phyloP scores from a whole-genome alignment of 2,113 vertebrate genomes.

The Malurus elegans region DNA sequence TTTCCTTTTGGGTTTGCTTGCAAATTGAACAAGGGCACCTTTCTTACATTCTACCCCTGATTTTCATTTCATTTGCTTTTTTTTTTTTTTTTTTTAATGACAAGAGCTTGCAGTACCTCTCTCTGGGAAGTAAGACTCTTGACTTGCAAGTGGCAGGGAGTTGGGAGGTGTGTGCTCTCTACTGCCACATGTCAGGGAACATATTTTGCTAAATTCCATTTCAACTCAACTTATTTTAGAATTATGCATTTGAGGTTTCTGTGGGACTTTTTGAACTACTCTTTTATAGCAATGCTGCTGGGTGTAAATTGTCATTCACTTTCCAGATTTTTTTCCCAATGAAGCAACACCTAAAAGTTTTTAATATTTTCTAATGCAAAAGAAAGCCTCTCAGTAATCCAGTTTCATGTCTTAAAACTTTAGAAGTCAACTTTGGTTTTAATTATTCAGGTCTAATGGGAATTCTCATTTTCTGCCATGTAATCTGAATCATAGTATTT shows the following conservation, averaged over 20 bases:
- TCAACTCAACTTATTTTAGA: background rate
- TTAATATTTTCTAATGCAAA: background rate
- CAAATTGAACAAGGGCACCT: background rate
- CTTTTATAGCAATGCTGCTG: background rate
- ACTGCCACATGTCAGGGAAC: background rate
- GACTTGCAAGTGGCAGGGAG: accelerated
- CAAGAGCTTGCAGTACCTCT: too few species aligned
- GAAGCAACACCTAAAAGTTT: background rate
- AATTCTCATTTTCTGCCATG: background rate
- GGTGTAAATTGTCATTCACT: background rate
- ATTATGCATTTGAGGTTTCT: background rate
- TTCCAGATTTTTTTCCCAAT: background rate
- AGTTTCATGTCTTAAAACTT: background rate
- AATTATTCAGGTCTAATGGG: background rate
- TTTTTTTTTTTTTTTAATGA: background rate
- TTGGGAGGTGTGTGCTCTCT: background rate
- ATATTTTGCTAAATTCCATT: background rate
- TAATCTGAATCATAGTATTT: background rate
- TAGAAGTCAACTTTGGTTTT: background rate
- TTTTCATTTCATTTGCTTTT: background rate
- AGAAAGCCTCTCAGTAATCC: background rate
- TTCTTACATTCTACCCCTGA: background rate
- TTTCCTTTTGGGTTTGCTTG: background rate
- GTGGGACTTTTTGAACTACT: background rate
- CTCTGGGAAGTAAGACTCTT: background rate